Evolutionary conservation across 2,797 vertebrate species (phyloP), one percentile per base, ranked within the genome.

Genomic region (Ctenochaetus hawaiiensis): DNA sequence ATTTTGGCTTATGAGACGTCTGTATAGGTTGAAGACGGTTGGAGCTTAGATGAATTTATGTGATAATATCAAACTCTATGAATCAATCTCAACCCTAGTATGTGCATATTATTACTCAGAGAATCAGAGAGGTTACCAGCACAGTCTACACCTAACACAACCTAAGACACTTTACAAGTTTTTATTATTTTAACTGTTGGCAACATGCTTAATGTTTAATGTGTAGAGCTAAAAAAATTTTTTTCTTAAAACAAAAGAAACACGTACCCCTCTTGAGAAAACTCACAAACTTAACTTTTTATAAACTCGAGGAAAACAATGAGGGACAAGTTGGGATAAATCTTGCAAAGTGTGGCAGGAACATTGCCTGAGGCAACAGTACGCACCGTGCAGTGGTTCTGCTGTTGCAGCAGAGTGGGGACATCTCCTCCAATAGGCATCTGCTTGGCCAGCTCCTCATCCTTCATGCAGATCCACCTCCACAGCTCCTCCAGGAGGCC

Each of bases 371-470:
- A 5, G 66, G 77, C 26, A 34, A 18, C 41, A n/a, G 67, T 37
- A 83, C 93, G 18, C 56, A 95, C 95, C 87, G 79, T 93, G 91
- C 97, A 98, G 88, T 97, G 96, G 84, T 96, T 97, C 63, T 97
- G 95, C 63, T 99, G 98, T 47, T 97, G 97, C 85, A 98, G 96
- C 76, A 99, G 90, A 23, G 96, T 96, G 57, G 97, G 97, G 54
- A 99, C 96, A 63, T 99, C 98, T 67, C 97, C 98, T 80, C 97
- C 98, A 4, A 98, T 90, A 3, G 98, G 98, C 98, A 98, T 98
- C 92, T 99, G 97, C 59, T 97, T 97, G 88, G 96, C 95, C n/a
- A 99, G 94, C 18, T 98, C 97, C 80, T 99, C 97, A 48, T 98
- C 97, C 93, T 99, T 98, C 43, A 89, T 52, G 39, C 97, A 97